Evolutionary conservation across 2,113 vertebrate genomes (phyloP).

Genomic region (Archilochus colubris): DNA sequence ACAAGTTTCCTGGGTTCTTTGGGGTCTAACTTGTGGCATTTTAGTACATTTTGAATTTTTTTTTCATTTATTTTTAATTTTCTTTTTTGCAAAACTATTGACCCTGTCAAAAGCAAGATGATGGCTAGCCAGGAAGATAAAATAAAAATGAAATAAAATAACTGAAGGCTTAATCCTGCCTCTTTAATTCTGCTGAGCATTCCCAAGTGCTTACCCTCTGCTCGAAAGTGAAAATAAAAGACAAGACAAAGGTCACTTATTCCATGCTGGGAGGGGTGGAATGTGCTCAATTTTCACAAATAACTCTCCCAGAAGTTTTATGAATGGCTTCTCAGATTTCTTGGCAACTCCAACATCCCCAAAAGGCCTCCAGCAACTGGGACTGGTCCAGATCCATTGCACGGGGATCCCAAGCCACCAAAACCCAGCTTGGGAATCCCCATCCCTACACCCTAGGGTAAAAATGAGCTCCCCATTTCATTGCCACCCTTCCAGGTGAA

Average conservation of each 20-base stretch:
- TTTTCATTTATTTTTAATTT: too few relatives aligned
- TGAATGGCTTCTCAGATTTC: neutral
- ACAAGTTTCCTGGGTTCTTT: neutral
- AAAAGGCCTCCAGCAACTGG: neutral
- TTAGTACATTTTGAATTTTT: neutral
- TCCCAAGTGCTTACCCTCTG: neutral
- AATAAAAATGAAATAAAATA: neutral
- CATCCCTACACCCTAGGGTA: fast-evolving
- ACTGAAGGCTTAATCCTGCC: neutral
- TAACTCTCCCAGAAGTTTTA: neutral
- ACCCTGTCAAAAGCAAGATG: neutral
- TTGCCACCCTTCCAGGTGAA: neutral
- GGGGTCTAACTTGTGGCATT: neutral
- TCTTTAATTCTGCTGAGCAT: neutral
- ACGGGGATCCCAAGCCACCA: neutral
- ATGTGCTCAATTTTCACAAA: neutral
- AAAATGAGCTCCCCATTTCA: neutral
- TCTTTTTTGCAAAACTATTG: neutral
- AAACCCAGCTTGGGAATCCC: neutral
- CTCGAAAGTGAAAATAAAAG: constrained; percentile 61
- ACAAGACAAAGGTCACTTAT: constrained; percentile 34
- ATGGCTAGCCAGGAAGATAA: neutral
- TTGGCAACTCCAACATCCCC: neutral
- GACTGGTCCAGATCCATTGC: neutral
- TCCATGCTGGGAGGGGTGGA: neutral